These are phyloP conservation scores for Macaca fascicularis DNA, from an alignment of 2,113 vertebrate genomes.

Conservation along the genomic window T2T-MFA8v1.1 NC_088380.1:153451501-153452000, in stretches of 20 bases:
- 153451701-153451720: neutral
- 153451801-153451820: neutral
- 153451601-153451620: neutral
- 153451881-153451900: neutral
- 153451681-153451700: neutral
- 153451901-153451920: conserved; percentile 43
- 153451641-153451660: neutral
- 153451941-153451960: conserved; percentile 5
- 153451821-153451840: neutral
- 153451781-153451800: neutral
- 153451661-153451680: too few species aligned
- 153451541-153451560: neutral
- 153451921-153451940: conserved; percentile 10
- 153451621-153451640: neutral
- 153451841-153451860: neutral
- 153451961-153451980: neutral
- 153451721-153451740: neutral
- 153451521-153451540: neutral
- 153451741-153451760: neutral
- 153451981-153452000: neutral
- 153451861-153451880: neutral
- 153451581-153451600: neutral
- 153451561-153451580: neutral
- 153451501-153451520: neutral
- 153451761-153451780: neutral